These are phyloP conservation scores for Micropoecilia bifurca DNA, from an alignment of 2,797 vertebrate species.

Conservation along the genomic window DNA sequence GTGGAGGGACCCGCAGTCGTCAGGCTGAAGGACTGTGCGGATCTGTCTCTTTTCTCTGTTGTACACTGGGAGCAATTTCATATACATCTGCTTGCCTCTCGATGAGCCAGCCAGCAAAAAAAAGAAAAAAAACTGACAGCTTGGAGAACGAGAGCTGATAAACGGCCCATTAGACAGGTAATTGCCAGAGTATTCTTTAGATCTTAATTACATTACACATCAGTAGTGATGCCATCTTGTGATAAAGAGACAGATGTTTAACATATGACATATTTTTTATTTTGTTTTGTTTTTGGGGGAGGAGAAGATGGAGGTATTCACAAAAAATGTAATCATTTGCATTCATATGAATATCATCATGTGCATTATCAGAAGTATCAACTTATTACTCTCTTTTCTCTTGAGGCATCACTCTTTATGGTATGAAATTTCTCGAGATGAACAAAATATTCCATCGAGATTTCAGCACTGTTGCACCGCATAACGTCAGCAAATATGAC, in stretches of 20 bases:
- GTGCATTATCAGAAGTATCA: slow-evolving; percentile 11
- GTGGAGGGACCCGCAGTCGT: slow-evolving; percentile 3
- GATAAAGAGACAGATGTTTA: slow-evolving; percentile 80
- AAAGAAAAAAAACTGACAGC: slow-evolving; percentile 61
- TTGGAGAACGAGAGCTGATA: slow-evolving; percentile 75
- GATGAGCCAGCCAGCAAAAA: slow-evolving; percentile 61
- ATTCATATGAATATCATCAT: neutral
- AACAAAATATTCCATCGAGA: neutral
- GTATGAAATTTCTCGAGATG: neutral
- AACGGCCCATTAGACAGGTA: slow-evolving; percentile 83
- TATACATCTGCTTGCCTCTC: slow-evolving; percentile 60
- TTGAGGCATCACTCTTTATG: neutral
- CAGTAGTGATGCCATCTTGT: slow-evolving; percentile 78
- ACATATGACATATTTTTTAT: slow-evolving; percentile 34
- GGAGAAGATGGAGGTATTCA: neutral
- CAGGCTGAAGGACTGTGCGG: slow-evolving; percentile 1
- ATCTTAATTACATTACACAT: slow-evolving; percentile 83
- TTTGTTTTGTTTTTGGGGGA: neutral
- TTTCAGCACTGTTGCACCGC: neutral
- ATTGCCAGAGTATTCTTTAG: slow-evolving; percentile 82
- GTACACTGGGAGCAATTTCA: slow-evolving; percentile 58
- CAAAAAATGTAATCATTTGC: neutral
- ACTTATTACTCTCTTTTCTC: neutral
- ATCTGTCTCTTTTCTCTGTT: slow-evolving; percentile 32
- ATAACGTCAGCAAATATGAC: slow-evolving; percentile 1